Conservation (phyloP, 2,888 invertebrate species). For the Lasioglossum oenotherae region DNA sequence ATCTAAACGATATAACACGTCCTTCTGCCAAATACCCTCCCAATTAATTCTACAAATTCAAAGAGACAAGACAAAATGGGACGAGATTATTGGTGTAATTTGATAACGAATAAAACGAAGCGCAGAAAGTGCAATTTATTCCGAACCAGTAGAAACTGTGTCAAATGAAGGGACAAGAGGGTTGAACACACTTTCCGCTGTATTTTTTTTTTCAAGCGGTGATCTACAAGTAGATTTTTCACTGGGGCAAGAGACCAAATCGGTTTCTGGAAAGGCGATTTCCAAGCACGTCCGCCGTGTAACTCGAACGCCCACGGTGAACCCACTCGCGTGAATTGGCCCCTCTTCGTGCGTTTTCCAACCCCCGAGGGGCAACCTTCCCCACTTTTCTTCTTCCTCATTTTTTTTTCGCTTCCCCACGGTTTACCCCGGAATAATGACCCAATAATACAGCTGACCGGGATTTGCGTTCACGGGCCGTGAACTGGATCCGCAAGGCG, state of each 20-base stretch:
- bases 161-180: not conserved
- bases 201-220: not conserved
- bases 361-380: slow-evolving; percentile 45
- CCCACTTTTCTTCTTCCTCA: slow-evolving; percentile 57
- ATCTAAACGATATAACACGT: too few relatives aligned
- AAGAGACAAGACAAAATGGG: too few relatives aligned
- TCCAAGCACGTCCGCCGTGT: not conserved
- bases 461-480: slow-evolving; percentile 55
- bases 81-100: not conserved
- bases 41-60: too few relatives aligned
- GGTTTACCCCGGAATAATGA: slow-evolving; percentile 62
- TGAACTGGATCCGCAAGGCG: slow-evolving; percentile 48
- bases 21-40: too few relatives aligned
- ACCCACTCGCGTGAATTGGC: slow-evolving; percentile 37
- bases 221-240: not conserved
- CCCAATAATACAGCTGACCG: slow-evolving; percentile 63
- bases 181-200: not conserved
- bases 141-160: not conserved
- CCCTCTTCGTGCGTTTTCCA: slow-evolving; percentile 37
- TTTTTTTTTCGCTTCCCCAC: slow-evolving; percentile 53
- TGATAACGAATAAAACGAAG: not conserved
- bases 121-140: not conserved
- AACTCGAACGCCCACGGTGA: slow-evolving; percentile 26
- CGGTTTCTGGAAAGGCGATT: slow-evolving; percentile 4
- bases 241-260: slow-evolving; percentile 3